Base-by-base conservation (phyloP, 2,888 invertebrate species). In the Arctia plantaginis region DNA sequence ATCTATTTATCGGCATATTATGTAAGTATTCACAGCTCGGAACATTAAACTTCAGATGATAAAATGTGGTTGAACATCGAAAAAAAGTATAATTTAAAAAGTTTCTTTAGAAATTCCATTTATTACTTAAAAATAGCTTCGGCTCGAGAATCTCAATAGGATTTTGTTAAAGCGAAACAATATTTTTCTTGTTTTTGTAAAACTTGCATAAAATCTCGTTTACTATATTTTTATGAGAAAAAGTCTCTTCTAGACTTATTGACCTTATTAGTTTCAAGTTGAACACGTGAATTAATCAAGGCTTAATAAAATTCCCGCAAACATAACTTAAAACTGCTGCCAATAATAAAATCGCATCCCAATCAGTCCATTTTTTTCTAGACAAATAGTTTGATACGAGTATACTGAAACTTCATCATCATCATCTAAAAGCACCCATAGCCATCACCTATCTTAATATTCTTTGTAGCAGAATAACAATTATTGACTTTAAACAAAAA, bases 41-140 rank as follows among this genome's bases (percentile, higher is more conserved):
- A 68, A 71, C 64, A 68, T 47, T 75, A 68, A 71, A 71, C 71
- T 71, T 39, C 12, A 41, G n/a, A 18, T 47, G 20, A 64, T 71
- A 74, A 74, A 51, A 47, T 62, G 51, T 44, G 33, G 59, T 66
- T 59, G 41, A 12, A 30, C 51, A 41, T 66, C n/a, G n/a, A 41
- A 72, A 69, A 75, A 70, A 73, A 76, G 68, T 65, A 51, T 76
- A 73, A 71, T 76, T 68, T 65, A 66, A 71, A 76, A 76, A 76
- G 71, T 76, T 76, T 47, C 65, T 33, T 4, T 30, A 75, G 66
- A 69, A 51, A 69, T 55, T 72, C 69, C 64, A 69, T 71, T 69
- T 69, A 75, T 69, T 75, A 72, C 68, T 71, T 71, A 68, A 73
- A 70, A 69, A 67, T 30, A 68, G 51, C n/a, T 33, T 27, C 27